Evolutionary conservation across 2,888 invertebrate genomes (phyloP).

Genomic region (Nephrotoma flavescens): DNA sequence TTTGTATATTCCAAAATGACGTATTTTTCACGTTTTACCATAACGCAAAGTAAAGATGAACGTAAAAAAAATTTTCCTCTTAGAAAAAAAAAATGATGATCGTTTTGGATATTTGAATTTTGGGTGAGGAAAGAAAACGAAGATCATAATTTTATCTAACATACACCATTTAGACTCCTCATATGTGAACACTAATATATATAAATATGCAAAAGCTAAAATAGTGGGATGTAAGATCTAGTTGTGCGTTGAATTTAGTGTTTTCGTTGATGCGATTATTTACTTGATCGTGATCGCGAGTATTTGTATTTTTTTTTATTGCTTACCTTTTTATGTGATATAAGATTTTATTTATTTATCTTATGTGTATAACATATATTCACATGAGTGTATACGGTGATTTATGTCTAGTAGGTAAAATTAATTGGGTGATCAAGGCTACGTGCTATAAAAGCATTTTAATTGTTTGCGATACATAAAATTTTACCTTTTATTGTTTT

Average conservation of each 20-base stretch:
- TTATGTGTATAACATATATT: neutral
- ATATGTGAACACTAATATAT: neutral
- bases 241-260: neutral
- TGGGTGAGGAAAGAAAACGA: neutral
- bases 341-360: neutral
- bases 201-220: neutral
- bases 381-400: neutral
- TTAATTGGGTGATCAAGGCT: neutral
- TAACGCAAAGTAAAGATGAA: neutral
- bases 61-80: neutral
- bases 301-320: neutral
- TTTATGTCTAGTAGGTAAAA: neutral
- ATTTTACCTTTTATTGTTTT: too few relatives aligned
- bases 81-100: neutral
- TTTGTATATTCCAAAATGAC: neutral
- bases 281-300: neutral
- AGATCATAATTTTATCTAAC: neutral
- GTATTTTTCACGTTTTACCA: neutral
- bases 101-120: neutral
- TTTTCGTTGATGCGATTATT: neutral
- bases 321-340: neutral
- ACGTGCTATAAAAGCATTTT: neutral
- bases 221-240: neutral
- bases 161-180: neutral
- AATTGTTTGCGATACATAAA: neutral